Evolutionary conservation across 2,888 invertebrate genomes (phyloP), one percentile per base, ranked within the genome.

Genomic region (Drosophila aldrichi): DNA sequence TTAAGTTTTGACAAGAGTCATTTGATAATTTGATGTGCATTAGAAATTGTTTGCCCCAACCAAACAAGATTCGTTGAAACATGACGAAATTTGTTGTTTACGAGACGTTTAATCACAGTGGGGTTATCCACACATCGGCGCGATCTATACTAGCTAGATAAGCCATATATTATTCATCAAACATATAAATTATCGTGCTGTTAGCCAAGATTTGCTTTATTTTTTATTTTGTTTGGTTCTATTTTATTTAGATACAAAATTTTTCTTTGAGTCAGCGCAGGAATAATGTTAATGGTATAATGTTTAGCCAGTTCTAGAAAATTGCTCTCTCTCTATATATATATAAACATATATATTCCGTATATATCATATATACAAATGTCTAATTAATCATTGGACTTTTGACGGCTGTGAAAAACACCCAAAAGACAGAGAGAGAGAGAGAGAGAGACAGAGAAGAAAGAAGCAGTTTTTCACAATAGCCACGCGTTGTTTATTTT

Each of bases 311-410:
- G 44, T 72, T 73, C 41, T 48, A 41, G 57, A 69, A 66, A 56
- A 69, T 70, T 64, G 25, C 5, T 14, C 12, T 20, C 34, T 18
- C 6, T 36, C 16, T 51, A 51, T 36, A 36, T 36, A 22, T 51
- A 51, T 36, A 36, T 22, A 38, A 6, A 46, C 34, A 14, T 29
- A 32, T 56, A 18, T 65, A 51, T 20, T 40, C 22, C 9, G 36
- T 52, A 10, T 36, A 36, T 52, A 29, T 64, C 18, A 29, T 62
- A 38, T 3, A 5, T 29, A 12, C 40, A 46, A 20, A 10, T 63
- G 7, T 38, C 77, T 77, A 81, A 81, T 79, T 81, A 79, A 79
- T 79, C 82, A 79, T 81, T 74, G 63, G 75, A 54, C 63, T 65
- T 65, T 44, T 71, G 18, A 22, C 9, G 40, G n/a, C 52, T 51